These are phyloP conservation scores for Drosophila suboccidentalis DNA, from an alignment of 2,888 invertebrate genomes.

Conservation along the genomic window DNA sequence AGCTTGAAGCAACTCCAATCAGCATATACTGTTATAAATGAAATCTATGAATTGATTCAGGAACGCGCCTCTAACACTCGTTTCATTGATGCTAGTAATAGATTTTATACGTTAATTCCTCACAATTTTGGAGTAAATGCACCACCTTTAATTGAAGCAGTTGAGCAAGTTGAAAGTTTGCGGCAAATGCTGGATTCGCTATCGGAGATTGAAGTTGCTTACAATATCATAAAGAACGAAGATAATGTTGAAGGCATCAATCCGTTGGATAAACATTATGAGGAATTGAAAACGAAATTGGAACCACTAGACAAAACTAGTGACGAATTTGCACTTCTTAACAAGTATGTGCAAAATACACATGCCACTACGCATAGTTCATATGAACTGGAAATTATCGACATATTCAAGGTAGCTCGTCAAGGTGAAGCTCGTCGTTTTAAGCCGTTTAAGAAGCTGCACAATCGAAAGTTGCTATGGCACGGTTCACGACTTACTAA, in stretches of 20 bases:
- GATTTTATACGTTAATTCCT: conserved; percentile 97
- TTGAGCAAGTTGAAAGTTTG: conserved; percentile 90
- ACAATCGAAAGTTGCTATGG: conserved; percentile 96
- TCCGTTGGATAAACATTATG: conserved; percentile 94
- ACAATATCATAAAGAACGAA: conserved; percentile 91
- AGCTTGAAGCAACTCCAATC: conserved; percentile 95
- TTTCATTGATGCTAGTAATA: conserved; percentile 95
- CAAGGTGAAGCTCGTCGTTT: conserved; percentile 93
- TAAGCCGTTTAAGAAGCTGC: conserved; percentile 94
- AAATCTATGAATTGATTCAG: conserved; percentile 88
- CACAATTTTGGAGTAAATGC: conserved; percentile 95
- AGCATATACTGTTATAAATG: conserved; percentile 93
- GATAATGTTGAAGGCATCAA: conserved; percentile 84
- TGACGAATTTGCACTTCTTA: conserved; percentile 91
- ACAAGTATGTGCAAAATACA: conserved; percentile 94
- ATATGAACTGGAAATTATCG: conserved; percentile 89
- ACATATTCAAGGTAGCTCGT: conserved; percentile 89
- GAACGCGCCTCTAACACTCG: conserved; percentile 85
- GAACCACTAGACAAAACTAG: conserved; percentile 88
- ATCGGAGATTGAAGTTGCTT: conserved; percentile 98
- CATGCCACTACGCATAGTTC: conserved; percentile 95
- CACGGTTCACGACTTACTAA: conserved; percentile 98
- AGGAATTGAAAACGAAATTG: conserved; percentile 94
- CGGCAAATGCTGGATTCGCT: conserved; percentile 96
- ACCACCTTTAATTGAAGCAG: conserved; percentile 92